Base-by-base conservation (phyloP, 2,888 invertebrate genomes). In the Smittia aterrima region DNA sequence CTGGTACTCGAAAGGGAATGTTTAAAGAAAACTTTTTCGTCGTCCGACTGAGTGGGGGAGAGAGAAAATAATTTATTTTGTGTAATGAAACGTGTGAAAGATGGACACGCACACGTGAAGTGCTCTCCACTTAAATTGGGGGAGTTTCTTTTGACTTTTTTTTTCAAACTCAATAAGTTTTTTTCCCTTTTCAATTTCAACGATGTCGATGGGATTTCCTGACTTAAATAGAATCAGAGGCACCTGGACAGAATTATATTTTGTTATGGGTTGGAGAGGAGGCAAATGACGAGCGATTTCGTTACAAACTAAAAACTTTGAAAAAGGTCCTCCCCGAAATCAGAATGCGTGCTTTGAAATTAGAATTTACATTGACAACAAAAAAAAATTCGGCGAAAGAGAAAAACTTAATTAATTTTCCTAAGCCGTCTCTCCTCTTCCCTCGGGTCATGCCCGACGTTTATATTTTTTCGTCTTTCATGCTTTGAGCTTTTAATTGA, bases 371-470 rank as follows among this genome's bases (percentile, higher is more conserved):
- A 27, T 25, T 27, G 64, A 47, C n/a, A 32, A 11, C 38, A 38
- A 38, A 7, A 7, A 16, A 13, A 18, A 47, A n/a, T 47, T 47
- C 47, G 47, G 47, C n/a, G 47, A 47, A 47, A 47, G 27, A n/a
- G 32, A 72, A 40, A 72, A 72, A 72, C 62, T 72, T 72, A 72
- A 72, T 72, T 72, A 72, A 72, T 72, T 72, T 72, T 24, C 13
- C 58, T 72, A 72, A 72, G 72, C 72, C 38, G 11, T 62, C 41
- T 27, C 38, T 9, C 40, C 13, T 16, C 20, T 22, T 40, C 20
- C 13, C n/a, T 11, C 9, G 18, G 18, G 18, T 18, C 32, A 32
- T 9, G 47, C 47, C 47, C 4, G 32, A 9, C 32, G 4, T 47
- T n/a, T n/a, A 2, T n/a, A n/a, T 32, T 3, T n/a, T 47, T 16